Conservation (phyloP, 2,888 invertebrate species). For the Mimumesa dahlbomi region DNA sequence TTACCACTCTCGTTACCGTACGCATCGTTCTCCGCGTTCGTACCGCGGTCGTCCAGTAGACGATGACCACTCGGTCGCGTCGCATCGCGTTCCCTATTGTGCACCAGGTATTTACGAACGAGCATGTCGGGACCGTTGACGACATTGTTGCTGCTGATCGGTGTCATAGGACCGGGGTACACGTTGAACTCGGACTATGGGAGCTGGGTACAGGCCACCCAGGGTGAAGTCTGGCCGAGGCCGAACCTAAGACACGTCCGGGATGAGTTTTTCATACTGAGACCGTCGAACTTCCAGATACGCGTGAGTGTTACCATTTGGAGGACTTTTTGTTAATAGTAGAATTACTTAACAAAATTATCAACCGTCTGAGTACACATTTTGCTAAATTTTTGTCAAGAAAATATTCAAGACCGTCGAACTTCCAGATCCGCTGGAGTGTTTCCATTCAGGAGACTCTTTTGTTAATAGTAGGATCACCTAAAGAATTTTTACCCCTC, state of each 20-base stretch:
- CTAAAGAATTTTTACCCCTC: no score
- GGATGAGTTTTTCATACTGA: slow-evolving; percentile 79
- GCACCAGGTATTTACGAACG: neutral
- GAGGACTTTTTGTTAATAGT: no score
- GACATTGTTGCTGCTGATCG: slow-evolving; percentile 11
- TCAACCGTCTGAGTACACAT: no score
- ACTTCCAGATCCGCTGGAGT: no score
- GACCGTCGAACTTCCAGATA: slow-evolving; percentile 81
- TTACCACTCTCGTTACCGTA: slow-evolving; percentile 56
- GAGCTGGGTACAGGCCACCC: slow-evolving; percentile 82
- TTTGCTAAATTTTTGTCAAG: no score
- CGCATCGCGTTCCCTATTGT: slow-evolving; percentile 44
- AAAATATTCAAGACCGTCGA: no score
- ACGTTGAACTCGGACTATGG: slow-evolving; percentile 79
- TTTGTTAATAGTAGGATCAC: no score
- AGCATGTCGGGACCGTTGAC: slow-evolving; percentile 25
- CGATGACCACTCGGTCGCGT: slow-evolving; percentile 60
- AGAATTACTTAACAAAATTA: no score
- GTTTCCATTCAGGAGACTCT: no score
- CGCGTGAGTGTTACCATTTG: slow-evolving; percentile 67
- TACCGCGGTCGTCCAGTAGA: slow-evolving; percentile 53
- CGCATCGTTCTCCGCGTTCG: slow-evolving; percentile 47
- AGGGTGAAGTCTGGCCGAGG: slow-evolving; percentile 87
- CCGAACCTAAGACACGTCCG: slow-evolving; percentile 81
- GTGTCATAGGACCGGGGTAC: neutral